Evolutionary conservation across 2,888 invertebrate species (phyloP), one percentile per base, ranked within the genome.

Genomic region (Pseudoips prasinana): DNA sequence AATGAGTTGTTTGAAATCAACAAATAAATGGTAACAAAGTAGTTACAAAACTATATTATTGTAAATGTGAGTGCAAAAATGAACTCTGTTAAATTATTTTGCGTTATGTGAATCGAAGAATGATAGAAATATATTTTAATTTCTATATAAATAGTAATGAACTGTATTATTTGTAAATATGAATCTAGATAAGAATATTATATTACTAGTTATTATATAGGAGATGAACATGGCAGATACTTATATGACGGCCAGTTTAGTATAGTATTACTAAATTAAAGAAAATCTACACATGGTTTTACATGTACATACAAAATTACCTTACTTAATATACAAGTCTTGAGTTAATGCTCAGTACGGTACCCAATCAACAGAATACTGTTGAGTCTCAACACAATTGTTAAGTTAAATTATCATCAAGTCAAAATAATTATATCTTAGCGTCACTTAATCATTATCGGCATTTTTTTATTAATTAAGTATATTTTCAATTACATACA

Each of bases 211-310:
- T 90, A 87, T 89, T 14, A 84, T 82, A 81, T 86, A 88, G 83
- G 77, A 79, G 73, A 90, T 90, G 74, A 90, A 90, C 90, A 89
- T 90, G 91, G 91, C 91, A 87, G 90, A 91, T 90, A 91, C 90
- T 91, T 91, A 90, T 90, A 89, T 79, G 86, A 91, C 86, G 92
- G 92, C 93, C 92, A 92, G 92, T 92, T 92, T 91, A 91, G 90
- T 80, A 88, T 91, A 91, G 91, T 91, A 91, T 91, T 91, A 91
- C 90, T 90, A 90, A 90, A 88, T 86, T 83, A 79, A 89, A 73
- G 55, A 78, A 76, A 75, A 82, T 81, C 85, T 79, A 87, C 83
- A 84, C 87, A 87, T 87, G 87, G 86, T 87, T 87, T 87, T 87
- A 88, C 87, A 88, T 88, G 88, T 88, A 88, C 76, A 87, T 67